Percentiles rank a stretch among this genome's conserved stretches.
These are phyloP conservation scores for Phainopepla nitens DNA, from an alignment of 2,113 vertebrate species.

Conservation along the genomic window DNA sequence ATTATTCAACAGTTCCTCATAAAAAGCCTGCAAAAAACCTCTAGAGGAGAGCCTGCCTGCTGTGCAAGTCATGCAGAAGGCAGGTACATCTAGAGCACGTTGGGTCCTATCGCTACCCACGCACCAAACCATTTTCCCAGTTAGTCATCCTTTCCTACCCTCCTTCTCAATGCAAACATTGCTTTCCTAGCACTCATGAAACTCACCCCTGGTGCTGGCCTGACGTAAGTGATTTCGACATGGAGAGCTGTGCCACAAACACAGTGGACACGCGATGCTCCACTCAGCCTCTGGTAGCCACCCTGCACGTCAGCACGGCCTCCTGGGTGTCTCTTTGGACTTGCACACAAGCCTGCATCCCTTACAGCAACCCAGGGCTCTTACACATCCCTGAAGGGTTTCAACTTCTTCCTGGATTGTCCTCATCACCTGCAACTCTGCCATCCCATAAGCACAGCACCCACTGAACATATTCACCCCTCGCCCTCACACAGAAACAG, in stretches of 20 bases:
- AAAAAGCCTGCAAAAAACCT: background rate
- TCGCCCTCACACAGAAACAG: background rate
- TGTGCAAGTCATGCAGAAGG: background rate
- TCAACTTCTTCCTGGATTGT: background rate
- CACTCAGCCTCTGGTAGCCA: background rate
- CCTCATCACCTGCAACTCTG: background rate
- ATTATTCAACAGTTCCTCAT: background rate
- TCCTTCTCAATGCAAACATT: constrained; percentile 2
- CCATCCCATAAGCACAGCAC: background rate
- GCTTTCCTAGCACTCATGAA: background rate
- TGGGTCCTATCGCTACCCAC: background rate
- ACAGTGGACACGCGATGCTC: background rate
- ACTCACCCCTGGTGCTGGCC: background rate
- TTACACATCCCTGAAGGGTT: background rate
- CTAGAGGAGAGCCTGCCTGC: background rate
- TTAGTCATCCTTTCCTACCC: background rate
- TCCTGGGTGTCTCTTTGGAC: background rate
- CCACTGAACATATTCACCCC: background rate
- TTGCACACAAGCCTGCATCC: fast-evolving
- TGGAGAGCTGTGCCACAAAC: background rate
- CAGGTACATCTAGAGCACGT: background rate
- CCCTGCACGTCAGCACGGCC: fast-evolving
- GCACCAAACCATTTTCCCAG: background rate
- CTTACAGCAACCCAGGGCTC: background rate
- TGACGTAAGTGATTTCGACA: background rate